Evolutionary conservation across 2,888 invertebrate species (phyloP), one percentile per base, ranked within the genome.

Genomic region (Bugulina stolonifera): DNA sequence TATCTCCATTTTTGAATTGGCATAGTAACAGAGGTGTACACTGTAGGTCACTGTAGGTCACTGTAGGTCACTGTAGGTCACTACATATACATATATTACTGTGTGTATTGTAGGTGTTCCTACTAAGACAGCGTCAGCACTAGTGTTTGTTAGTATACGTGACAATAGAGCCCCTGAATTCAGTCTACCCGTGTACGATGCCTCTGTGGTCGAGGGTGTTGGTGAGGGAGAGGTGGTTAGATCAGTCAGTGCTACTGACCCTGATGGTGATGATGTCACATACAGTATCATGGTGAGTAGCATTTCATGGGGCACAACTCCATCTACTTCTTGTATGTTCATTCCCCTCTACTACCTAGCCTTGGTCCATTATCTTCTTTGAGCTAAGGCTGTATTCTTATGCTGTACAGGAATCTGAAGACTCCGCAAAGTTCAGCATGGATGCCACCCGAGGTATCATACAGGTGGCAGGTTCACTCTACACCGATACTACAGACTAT

Each of bases 51-150:
- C n/a, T n/a, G n/a, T n/a, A n/a, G n/a, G n/a, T n/a, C n/a, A n/a
- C n/a, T n/a, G n/a, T n/a, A n/a, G n/a, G n/a, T n/a, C n/a, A n/a
- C n/a, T n/a, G n/a, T n/a, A n/a, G n/a, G n/a, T n/a, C n/a, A n/a
- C n/a, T n/a, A n/a, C n/a, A n/a, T n/a, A n/a, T n/a, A n/a, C n/a
- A n/a, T n/a, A n/a, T n/a, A n/a, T n/a, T n/a, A n/a, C n/a, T n/a
- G n/a, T 81, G 77, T n/a, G n/a, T 74, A 80, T 82, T 73, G 77
- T 75, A n/a, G 76, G 76, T 25, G 79, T 78, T 55, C 81, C 81
- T 10, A 64, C 72, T 10, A 74, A 78, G 69, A 73, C 72, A 54
- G 78, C 77, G 1, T 76, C 76, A 57, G 74, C 76, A 27, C 73
- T 75, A 27, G 79, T 81, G 2, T 75, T 73, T 0, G 75, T 83